Evolutionary conservation across 2,888 invertebrate genomes (phyloP), one percentile per base, ranked within the genome.

Genomic region (Agapostemon virescens): DNA sequence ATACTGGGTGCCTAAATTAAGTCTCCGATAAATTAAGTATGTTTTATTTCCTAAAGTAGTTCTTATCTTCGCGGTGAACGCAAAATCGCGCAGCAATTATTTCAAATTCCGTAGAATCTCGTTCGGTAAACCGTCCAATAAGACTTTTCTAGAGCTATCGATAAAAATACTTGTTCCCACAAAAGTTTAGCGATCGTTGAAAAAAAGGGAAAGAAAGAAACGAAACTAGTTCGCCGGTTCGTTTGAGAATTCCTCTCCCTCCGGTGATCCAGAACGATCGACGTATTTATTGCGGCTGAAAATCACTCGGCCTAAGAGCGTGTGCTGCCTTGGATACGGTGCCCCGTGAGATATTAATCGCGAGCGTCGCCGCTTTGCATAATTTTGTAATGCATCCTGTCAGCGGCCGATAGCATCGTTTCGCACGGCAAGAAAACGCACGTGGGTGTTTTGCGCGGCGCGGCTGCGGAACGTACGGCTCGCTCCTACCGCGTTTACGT

Each of bases 331-430:
- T 33, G 63, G 36, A n/a, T 36, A 63, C 61, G 61, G 69, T 69
- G 52, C 63, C 70, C 63, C 70, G 64, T 64, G 79, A 86, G 86
- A 86, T 86, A 83, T 83, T 85, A 86, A 86, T 86, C 86, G 86
- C 73, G 77, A 77, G 74, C 74, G 84, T 76, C 85, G 79, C 75
- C 83, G 83, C 69, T 86, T 86, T 86, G 86, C 86, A 86, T 86
- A 86, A 86, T 86, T 85, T 81, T 86, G 86, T 85, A 86, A 84
- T 76, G 86, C 86, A 85, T 84, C 84, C 84, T 86, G 86, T 86
- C 86, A 77, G 64, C 77, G 69, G 45, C 23, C 77, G 85, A 86
- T 86, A 86, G 72, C 70, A 86, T 86, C 86, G 61, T 86, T 86
- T 86, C 86, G 85, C 86, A 83, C 86, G 86, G 84, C 79, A 52